Evolutionary conservation across 1,140 invertebrate species (phyloP), one percentile per base, ranked within the genome.

Genomic region (Lepidurus arcticus): DNA sequence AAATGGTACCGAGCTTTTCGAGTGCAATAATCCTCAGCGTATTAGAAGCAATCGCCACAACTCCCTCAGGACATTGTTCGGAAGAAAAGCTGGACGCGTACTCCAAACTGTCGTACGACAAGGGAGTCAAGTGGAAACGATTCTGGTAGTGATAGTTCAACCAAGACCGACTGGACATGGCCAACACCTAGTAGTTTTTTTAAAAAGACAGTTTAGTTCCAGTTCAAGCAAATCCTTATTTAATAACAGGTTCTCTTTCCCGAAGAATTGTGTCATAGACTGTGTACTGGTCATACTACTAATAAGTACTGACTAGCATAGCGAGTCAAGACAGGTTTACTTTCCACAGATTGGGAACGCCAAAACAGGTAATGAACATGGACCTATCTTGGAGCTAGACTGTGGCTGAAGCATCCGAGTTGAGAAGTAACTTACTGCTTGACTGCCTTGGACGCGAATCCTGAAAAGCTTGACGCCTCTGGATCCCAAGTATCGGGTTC

Each of bases 91-190:
- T 96, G 0, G 96, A 97, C 0, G 98, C 98, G 87, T 97, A 98
- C 84, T 99, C 98, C 26, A 99, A 85, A 74, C 93, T 93, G 86
- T 98, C 96, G 83, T 98, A 99, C 0, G 96, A 98, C 0, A 99
- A 85, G 1, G 97, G 97, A 0, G 97, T 98, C 9, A 99, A 86
- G 86, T 98, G 96, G 83, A 97, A 97, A 74, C 93, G 88, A 87
- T 97, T 99, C 85, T 99, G 98, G 85, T 98, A 98, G 81, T 97
- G 97, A 83, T 99, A 99, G 84, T 96, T 97, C 1, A 99, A 86
- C 98, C 98, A 99, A 0, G 96, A 96, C 80, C 98, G 89, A 81
- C 95, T 98, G 1, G 97, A 99, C 89, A 99, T 97, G 1, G 98
- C 98, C 9, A 99, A 85, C 0, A 99, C 88, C 89, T 91, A 80